Conservation (phyloP, 2,113 vertebrate genomes). For the Gnathonemus echidnorhynchus region DNA sequence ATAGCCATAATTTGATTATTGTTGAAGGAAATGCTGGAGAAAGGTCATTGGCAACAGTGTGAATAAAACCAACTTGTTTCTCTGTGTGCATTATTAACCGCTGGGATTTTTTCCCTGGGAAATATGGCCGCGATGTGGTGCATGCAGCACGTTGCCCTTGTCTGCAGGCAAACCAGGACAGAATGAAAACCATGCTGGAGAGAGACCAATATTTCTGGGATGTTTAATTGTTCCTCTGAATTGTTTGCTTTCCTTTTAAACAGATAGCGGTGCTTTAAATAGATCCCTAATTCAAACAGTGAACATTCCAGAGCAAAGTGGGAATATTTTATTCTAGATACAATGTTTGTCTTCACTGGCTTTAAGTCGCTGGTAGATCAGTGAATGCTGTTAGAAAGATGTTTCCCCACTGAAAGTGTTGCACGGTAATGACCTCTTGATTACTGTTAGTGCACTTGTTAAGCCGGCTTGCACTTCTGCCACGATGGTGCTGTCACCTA, state of each 20-base stretch:
- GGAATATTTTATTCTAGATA: slow-evolving; percentile 10
- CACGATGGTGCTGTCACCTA: not conserved
- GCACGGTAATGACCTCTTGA: not conserved
- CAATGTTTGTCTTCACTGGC: not conserved
- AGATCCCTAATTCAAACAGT: slow-evolving; percentile 18
- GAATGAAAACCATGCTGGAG: slow-evolving; percentile 6
- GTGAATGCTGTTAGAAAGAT: not conserved
- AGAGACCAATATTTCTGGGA: slow-evolving; percentile 14
- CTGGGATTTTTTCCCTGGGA: not conserved
- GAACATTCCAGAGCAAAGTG: slow-evolving; percentile 4
- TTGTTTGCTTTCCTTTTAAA: slow-evolving; percentile 14
- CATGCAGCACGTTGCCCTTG: not conserved
- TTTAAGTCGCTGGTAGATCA: not conserved
- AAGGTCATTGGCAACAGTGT: not conserved
- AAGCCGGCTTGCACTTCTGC: not conserved
- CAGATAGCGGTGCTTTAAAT: slow-evolving; percentile 14
- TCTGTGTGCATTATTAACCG: not conserved
- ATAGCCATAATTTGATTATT: not conserved
- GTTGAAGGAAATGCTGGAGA: not conserved
- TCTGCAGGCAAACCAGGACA: not conserved
- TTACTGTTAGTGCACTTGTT: not conserved
- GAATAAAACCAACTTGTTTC: not conserved
- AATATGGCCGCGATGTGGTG: not conserved
- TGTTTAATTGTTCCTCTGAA: slow-evolving; percentile 12
- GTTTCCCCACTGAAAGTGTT: not conserved